phyloP scores from a whole-genome alignment of 2,797 vertebrate species.

The Euphonia xanthogaster region DNA sequence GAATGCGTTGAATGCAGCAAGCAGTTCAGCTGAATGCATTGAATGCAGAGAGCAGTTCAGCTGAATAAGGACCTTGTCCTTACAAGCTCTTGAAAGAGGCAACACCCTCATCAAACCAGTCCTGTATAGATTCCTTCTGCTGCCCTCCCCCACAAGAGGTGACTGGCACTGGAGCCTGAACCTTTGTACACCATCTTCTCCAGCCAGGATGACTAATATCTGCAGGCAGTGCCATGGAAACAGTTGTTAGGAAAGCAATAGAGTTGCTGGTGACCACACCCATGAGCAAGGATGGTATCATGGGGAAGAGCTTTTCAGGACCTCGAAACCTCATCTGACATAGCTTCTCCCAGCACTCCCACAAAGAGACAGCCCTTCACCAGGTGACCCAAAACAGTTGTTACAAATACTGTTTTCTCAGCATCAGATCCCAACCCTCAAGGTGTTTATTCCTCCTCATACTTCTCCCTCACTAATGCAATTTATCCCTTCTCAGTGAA shows the following conservation, averaged over 20 bases:
- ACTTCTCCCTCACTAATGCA: background rate
- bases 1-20: background rate
- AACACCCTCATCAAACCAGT: background rate
- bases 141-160: background rate
- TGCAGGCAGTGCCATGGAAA: background rate
- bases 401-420: background rate
- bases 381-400: background rate
- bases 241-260: background rate
- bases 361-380: background rate
- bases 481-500: background rate
- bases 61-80: background rate
- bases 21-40: background rate
- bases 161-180: background rate
- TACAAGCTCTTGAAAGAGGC: background rate
- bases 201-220: background rate
- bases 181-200: background rate
- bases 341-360: background rate
- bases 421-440: background rate
- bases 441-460: background rate
- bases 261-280: background rate
- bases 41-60: background rate
- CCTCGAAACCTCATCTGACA: rapidly evolving
- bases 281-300: background rate
- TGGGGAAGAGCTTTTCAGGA: background rate
- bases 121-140: background rate